Conservation (phyloP, 2,888 invertebrate species). For the Arge pagana region DNA sequence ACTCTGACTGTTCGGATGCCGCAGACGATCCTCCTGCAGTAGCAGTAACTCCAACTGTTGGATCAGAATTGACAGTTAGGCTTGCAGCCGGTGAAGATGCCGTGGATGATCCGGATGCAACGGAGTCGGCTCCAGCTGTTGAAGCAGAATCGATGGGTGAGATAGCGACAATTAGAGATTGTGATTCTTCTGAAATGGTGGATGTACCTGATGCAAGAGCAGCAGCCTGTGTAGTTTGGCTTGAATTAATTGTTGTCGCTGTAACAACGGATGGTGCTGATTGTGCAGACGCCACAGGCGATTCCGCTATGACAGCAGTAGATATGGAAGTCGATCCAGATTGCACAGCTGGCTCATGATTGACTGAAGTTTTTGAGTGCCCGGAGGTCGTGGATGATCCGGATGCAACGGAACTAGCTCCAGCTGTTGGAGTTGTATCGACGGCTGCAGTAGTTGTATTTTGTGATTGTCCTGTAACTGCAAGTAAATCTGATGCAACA, state of each 20-base stretch:
- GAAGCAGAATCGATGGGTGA: background rate
- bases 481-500: background rate
- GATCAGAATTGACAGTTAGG: background rate
- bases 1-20: background rate
- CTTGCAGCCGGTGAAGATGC: background rate
- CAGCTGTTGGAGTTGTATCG: background rate
- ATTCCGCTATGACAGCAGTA: too few relatives aligned
- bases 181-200: background rate
- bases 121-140: background rate
- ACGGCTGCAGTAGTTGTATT: background rate
- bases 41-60: background rate
- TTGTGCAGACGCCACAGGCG: background rate
- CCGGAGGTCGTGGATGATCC: background rate
- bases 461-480: background rate
- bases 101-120: background rate
- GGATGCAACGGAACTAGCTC: background rate
- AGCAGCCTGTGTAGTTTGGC: background rate
- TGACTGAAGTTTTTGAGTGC: background rate
- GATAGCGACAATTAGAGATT: background rate
- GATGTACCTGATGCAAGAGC: background rate
- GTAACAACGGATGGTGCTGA: background rate
- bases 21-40: background rate
- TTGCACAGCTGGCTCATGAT: background rate
- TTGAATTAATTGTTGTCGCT: background rate
- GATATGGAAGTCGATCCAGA: background rate